A percentile compares a stretch with the other conserved stretches of the same genome.
phyloP scores from a whole-genome alignment of 2,113 vertebrate species.

The Lepidothrix coronata region DNA sequence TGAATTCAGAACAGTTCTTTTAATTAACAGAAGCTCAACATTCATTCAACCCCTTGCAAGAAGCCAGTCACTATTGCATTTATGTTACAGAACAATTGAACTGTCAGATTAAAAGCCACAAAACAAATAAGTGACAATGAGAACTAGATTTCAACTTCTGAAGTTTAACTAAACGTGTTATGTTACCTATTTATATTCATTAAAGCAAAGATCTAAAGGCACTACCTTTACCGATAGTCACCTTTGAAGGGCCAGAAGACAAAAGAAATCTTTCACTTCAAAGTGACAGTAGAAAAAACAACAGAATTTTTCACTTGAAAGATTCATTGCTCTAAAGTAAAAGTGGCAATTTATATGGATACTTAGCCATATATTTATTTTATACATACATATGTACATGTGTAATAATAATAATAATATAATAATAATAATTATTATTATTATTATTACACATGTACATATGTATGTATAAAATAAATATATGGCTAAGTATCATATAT shows the following conservation, averaged over 20 bases:
- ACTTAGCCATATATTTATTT: neutral
- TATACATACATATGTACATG: neutral
- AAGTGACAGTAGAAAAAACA: neutral
- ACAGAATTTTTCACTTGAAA: neutral
- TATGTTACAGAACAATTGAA: neutral
- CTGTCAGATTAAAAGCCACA: neutral
- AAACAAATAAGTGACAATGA: neutral
- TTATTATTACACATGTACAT: too few species aligned
- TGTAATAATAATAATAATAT: too few species aligned
- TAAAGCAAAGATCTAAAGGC: neutral
- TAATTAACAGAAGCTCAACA: conserved; percentile 28
- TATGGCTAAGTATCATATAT: too few species aligned
- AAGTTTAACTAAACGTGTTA: neutral
- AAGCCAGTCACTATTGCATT: neutral
- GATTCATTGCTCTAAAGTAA: neutral
- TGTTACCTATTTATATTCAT: neutral
- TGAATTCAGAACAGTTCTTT: neutral
- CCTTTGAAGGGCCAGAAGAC: neutral
- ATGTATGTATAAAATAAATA: too few species aligned
- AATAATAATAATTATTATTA: too few species aligned
- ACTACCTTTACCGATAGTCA: neutral
- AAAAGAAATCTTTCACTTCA: neutral
- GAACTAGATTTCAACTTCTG: neutral
- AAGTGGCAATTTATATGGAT: neutral
- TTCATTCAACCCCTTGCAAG: neutral